Percentiles rank a stretch among this genome's conserved stretches.
Evolutionary conservation across 2,888 invertebrate species (phyloP).

Genomic region (Callimorpha dominula): DNA sequence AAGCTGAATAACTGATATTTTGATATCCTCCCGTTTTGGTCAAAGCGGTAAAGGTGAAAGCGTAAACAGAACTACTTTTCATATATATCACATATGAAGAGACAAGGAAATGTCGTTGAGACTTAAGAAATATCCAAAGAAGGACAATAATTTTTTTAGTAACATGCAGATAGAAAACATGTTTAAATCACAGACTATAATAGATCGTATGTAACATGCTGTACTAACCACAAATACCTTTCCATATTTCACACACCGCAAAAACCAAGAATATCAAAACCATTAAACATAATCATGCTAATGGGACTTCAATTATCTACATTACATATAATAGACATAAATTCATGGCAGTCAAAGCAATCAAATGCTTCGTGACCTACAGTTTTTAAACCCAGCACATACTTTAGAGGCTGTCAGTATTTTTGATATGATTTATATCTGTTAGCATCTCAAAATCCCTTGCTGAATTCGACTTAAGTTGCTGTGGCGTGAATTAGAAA

Average conservation of each 20-base stretch:
- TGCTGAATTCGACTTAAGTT: too few species aligned
- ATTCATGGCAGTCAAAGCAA: slow-evolving; percentile 7
- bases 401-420: too few species aligned
- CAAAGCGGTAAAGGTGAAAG: too few species aligned
- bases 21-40: not conserved
- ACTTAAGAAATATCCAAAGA: too few species aligned
- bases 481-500: too few species aligned
- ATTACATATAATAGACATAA: slow-evolving; percentile 23
- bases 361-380: not conserved
- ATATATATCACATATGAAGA: too few species aligned
- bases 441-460: too few species aligned
- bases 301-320: slow-evolving; percentile 34
- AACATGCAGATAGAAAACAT: not conserved
- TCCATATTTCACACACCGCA: slow-evolving; percentile 28
- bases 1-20: not conserved
- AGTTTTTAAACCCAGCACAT: slow-evolving; percentile 13
- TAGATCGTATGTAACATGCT: slow-evolving; percentile 3
- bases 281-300: slow-evolving; percentile 38
- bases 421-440: too few species aligned
- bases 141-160: not conserved
- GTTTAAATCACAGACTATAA: not conserved
- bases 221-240: slow-evolving; percentile 5
- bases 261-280: slow-evolving; percentile 31
- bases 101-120: too few species aligned
- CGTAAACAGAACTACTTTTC: too few species aligned